A percentile compares a stretch with the other conserved stretches of the same genome.
These are phyloP conservation scores for Uloborus diversus DNA, from an alignment of 1,140 invertebrate species.

Conservation along the genomic window DNA sequence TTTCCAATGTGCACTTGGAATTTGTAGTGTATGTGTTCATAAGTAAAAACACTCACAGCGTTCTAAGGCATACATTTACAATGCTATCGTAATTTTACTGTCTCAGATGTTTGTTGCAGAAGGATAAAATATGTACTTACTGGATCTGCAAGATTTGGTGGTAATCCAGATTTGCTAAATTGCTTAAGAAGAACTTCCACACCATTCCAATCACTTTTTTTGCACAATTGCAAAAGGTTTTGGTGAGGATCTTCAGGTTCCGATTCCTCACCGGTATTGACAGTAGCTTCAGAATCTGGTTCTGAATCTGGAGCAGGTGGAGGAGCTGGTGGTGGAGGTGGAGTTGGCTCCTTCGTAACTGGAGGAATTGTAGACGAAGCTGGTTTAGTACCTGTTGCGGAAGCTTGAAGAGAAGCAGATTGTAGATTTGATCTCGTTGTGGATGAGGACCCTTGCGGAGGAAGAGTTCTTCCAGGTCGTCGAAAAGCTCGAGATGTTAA, in stretches of 20 bases:
- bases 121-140: too few relatives aligned
- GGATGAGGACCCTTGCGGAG: conserved; percentile 1
- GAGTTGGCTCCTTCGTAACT: not conserved
- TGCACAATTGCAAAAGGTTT: conserved; percentile 19
- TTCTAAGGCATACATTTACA: too few relatives aligned
- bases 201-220: conserved; percentile 36
- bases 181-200: conserved; percentile 47
- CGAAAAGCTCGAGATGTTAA: conserved; percentile 29
- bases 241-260: conserved; percentile 38
- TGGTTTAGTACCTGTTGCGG: conserved; percentile 6
- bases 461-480: conserved; percentile 4
- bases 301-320: conserved; percentile 18
- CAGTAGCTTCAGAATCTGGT: conserved; percentile 20
- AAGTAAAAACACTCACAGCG: too few relatives aligned
- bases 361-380: not conserved
- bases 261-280: conserved; percentile 19
- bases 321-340: not conserved
- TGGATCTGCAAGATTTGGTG: conserved; percentile 21
- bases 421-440: not conserved
- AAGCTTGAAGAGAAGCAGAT: conserved; percentile 15
- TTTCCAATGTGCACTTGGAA: too few relatives aligned
- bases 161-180: conserved; percentile 47
- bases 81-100: too few relatives aligned
- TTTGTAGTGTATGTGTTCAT: too few relatives aligned
- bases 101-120: too few relatives aligned